Base-by-base conservation (phyloP, 2,113 vertebrate species). In the Alethe diademata region DNA sequence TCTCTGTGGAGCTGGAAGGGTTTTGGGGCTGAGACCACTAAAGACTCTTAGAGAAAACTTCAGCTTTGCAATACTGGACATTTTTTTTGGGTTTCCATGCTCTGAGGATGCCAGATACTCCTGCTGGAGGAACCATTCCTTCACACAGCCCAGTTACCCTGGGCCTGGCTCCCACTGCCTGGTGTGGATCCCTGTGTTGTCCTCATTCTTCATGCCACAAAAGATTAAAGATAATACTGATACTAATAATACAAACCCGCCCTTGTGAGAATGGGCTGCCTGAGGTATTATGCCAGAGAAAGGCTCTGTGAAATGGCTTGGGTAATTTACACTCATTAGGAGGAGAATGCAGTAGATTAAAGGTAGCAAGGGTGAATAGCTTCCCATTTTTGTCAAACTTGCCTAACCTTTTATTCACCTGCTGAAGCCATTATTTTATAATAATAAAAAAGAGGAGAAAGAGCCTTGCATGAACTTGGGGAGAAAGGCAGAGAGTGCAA, bases 281-380 rank as follows among this genome's bases (percentile, higher is more conserved):
- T 3, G 96, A 93, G 94, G 95, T 96, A 98, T 98, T 98, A 96
- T 98, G 57, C 91, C 93, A 75, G 78, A 93, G 94, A 98, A 98
- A 98, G 97, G 93, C 97, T 95, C 96, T 93, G 97, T 93, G 97
- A 98, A 98, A 98, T 98, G 96, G 98, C 98, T 95, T 78, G 95
- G 93, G 98, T 98, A 98, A 98, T 98, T 98, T 98, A 96, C 93
- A 92, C 96, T 98, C 97, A 98, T 98, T 98, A 98, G 96, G 61
- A 96, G 95, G 90, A 98, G 98, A 98, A 98, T 98, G 97, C 80
- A 86, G 97, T 97, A 98, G 98, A 98, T 98, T 98, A 98, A 98
- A 98, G 98, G 98, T 98, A 98, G 97, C 98, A 98, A 97, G 98
- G 97, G 97, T 98, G 98, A 98, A 98, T 97, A 98, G 97, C 96